These are phyloP conservation scores for Chrysoperla carnea DNA, from an alignment of 1,140 invertebrate species.

Conservation along the genomic window DNA sequence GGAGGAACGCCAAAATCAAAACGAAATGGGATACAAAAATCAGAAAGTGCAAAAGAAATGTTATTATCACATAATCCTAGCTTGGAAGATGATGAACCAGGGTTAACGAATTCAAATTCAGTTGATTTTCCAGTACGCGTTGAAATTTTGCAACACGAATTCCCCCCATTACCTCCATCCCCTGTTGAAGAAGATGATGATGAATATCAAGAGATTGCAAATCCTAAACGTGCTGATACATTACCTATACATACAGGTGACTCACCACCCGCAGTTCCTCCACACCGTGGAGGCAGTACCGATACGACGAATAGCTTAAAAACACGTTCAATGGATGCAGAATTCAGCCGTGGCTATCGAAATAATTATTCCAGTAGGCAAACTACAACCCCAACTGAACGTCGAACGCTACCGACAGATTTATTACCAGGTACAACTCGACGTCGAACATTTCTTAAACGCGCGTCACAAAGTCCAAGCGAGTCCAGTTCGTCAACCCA, in stretches of 20 bases:
- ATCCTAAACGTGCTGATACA: constrained; percentile 29
- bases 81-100: constrained; percentile 22
- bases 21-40: constrained; percentile 38
- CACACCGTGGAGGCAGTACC: constrained; percentile 32
- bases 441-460: constrained; percentile 27
- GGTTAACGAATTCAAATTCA: constrained; percentile 29
- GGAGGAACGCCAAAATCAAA: constrained; percentile 6
- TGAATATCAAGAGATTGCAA: constrained; percentile 48
- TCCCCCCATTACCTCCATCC: constrained; percentile 60
- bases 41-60: constrained; percentile 47
- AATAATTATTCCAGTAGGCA: constrained; percentile 31
- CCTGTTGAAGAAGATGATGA: constrained; percentile 60
- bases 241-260: constrained; percentile 28
- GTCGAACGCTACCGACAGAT: constrained; percentile 51
- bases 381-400: constrained; percentile 35
- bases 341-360: constrained; percentile 42
- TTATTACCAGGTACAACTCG: constrained; percentile 29
- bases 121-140: constrained; percentile 34
- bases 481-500: constrained; percentile 17
- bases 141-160: constrained; percentile 36
- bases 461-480: constrained; percentile 24
- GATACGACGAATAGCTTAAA: constrained; percentile 49
- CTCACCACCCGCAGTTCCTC: constrained; percentile 49
- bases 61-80: constrained; percentile 29
- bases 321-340: constrained; percentile 62